Evolutionary conservation across 2,797 vertebrate species (phyloP).

Genomic region (Mastacembelus armatus): DNA sequence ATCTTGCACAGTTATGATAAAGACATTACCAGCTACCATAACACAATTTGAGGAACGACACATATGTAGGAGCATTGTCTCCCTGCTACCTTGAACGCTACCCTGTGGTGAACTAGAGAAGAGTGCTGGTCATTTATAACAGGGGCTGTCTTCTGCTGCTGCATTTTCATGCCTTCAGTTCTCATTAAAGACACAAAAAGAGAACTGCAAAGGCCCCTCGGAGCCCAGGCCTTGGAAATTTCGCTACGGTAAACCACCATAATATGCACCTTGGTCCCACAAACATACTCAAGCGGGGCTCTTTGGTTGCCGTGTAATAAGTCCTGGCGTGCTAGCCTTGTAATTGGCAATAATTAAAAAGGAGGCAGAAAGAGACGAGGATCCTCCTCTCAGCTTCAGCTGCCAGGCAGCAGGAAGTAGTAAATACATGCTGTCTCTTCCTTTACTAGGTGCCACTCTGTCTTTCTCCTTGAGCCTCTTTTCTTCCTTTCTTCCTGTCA

Average conservation of each 20-base stretch:
- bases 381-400: constrained; percentile 78
- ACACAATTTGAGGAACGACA: constrained; percentile 61
- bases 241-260: constrained; percentile 72
- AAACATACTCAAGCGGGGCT: constrained; percentile 70
- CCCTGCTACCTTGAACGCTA: constrained; percentile 31
- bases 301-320: constrained; percentile 79
- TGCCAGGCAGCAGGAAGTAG: constrained; percentile 80
- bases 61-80: constrained; percentile 63
- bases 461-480: constrained; percentile 70
- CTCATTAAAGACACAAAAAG: constrained; percentile 81
- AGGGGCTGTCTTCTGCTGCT: constrained; percentile 56
- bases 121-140: constrained; percentile 62
- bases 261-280: constrained; percentile 69
- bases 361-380: constrained; percentile 75
- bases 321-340: constrained; percentile 80
- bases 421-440: constrained; percentile 79
- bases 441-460: constrained; percentile 77
- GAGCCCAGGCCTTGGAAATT: constrained; percentile 59
- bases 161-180: constrained; percentile 82
- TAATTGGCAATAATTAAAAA: constrained; percentile 85
- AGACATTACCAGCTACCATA: constrained; percentile 64
- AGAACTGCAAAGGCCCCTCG: constrained; percentile 65
- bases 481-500: constrained; percentile 72
- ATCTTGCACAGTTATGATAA: constrained; percentile 69
- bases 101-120: constrained; percentile 39